Evolutionary conservation across 2,888 invertebrate species (phyloP).

Genomic region (Electrophaes corylata): DNA sequence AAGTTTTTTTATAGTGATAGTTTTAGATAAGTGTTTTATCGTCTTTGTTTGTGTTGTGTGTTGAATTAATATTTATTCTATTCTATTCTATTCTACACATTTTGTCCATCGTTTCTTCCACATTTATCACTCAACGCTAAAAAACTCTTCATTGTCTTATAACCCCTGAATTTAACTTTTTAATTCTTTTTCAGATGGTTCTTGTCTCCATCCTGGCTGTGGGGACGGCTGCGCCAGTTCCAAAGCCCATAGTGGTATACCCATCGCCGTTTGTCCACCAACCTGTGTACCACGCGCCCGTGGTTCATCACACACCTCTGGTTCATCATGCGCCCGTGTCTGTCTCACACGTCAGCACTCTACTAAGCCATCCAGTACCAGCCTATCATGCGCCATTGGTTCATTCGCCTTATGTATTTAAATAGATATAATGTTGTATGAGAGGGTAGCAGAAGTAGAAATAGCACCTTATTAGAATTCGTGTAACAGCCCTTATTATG

Average conservation of each 20-base stretch:
- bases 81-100: too few relatives aligned
- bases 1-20: too few relatives aligned
- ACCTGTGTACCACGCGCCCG: slow-evolving; percentile 33
- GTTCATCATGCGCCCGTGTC: slow-evolving; percentile 34
- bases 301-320: slow-evolving; percentile 36
- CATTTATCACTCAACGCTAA: too few relatives aligned
- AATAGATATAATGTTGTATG: neutral
- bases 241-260: slow-evolving; percentile 58
- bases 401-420: slow-evolving; percentile 38
- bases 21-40: too few relatives aligned
- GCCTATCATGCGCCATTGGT: slow-evolving; percentile 55
- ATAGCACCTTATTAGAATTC: neutral
- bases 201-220: slow-evolving; percentile 51
- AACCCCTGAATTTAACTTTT: neutral
- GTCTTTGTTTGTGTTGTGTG: too few relatives aligned
- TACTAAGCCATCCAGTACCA: slow-evolving; percentile 52
- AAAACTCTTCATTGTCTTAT: too few relatives aligned
- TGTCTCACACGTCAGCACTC: slow-evolving; percentile 31
- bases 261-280: slow-evolving; percentile 44
- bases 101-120: too few relatives aligned
- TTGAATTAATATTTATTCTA: too few relatives aligned
- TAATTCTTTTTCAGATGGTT: slow-evolving; percentile 44
- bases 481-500: too few relatives aligned
- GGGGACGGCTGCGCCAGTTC: slow-evolving; percentile 56
- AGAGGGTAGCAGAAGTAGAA: neutral